Base-by-base conservation (phyloP, 2,888 invertebrate species). In the Drosophila formosana region DNA sequence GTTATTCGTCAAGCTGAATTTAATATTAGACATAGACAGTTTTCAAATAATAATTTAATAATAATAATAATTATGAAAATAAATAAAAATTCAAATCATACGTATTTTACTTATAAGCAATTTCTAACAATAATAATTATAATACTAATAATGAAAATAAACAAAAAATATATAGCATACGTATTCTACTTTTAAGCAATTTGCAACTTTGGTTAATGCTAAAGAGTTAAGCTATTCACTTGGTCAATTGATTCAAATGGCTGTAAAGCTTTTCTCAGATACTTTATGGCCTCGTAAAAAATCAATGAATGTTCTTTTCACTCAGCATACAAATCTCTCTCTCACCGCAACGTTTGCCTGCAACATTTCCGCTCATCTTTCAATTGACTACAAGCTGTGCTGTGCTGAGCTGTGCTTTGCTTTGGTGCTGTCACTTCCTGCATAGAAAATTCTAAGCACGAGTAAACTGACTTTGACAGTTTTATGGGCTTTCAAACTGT, bases 401-500 rank as follows among this genome's bases (percentile, higher is more conserved):
- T n/a, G 11, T n/a, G 37, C 11, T 11, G 9, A 3, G 11, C 66
- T 73, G 45, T 26, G 61, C 26, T 55, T 57, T 25, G 25, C 55
- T 34, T 43, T 26, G 32, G 25, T 32, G 68, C 55, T 77, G 80
- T 67, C 87, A 86, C 78, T 88, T 88, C 88, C 82, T 88, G 82
- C 66, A 76, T 60, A 72, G 62, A 82, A 80, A 75, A 75, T 75
- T 82, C 76, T 68, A 66, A 72, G 77, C 80, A 80, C 73, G 64
- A 81, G 70, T 67, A 73, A 76, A 79, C 80, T 55, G 80, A 75
- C 75, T 81, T 87, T 85, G 91, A 92, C 91, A 91, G 90, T 91
- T 92, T 92, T 92, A 91, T 92, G 91, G 90, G 90, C 82, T 89
- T 86, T 91, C 92, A 91, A 91, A 91, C 90, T 91, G 91, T 91